Percentiles rank a stretch among this genome's conserved stretches.
Conservation (phyloP, 1,140 invertebrate species). For the Brachionus manjavacas region DNA sequence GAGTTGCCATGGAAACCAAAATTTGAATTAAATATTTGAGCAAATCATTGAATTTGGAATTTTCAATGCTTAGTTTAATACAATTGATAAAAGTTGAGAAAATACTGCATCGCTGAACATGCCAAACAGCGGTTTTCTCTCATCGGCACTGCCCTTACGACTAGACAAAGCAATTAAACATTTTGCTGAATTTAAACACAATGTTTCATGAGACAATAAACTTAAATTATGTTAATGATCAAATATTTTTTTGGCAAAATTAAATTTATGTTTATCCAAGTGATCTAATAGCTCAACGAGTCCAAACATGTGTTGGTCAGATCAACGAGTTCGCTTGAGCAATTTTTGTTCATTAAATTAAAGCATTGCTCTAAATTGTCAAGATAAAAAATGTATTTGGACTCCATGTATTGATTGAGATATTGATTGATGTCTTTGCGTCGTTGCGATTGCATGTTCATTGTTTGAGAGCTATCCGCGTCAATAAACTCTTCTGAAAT, state of each 20-base stretch:
- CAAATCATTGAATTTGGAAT: not conserved
- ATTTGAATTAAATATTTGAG: slow-evolving; percentile 7
- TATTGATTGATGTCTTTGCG: slow-evolving; percentile 41
- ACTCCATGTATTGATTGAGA: not conserved
- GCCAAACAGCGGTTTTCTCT: not conserved
- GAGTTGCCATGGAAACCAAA: slow-evolving; percentile 3
- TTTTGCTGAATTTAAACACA: not conserved
- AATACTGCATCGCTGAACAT: slow-evolving; percentile 25
- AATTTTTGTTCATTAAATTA: not conserved
- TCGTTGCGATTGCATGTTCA: not conserved
- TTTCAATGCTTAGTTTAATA: slow-evolving; percentile 18
- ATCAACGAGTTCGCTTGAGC: not conserved
- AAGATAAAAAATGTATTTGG: not conserved
- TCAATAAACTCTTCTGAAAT: slow-evolving; percentile 39
- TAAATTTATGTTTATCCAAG: slow-evolving; percentile 35
- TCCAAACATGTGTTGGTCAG: slow-evolving; percentile 13
- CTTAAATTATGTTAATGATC: slow-evolving; percentile 10
- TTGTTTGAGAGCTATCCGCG: not conserved
- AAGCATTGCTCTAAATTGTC: slow-evolving; percentile 14
- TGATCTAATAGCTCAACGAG: slow-evolving; percentile 12
- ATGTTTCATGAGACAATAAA: not conserved
- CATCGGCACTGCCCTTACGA: not conserved
- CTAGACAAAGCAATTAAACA: not conserved
- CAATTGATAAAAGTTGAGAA: slow-evolving; percentile 2
- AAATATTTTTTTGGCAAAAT: not conserved